These are phyloP conservation scores for Melanotaenia trifasciata DNA, from an alignment of 2,797 vertebrate species.

Conservation along the genomic window DNA sequence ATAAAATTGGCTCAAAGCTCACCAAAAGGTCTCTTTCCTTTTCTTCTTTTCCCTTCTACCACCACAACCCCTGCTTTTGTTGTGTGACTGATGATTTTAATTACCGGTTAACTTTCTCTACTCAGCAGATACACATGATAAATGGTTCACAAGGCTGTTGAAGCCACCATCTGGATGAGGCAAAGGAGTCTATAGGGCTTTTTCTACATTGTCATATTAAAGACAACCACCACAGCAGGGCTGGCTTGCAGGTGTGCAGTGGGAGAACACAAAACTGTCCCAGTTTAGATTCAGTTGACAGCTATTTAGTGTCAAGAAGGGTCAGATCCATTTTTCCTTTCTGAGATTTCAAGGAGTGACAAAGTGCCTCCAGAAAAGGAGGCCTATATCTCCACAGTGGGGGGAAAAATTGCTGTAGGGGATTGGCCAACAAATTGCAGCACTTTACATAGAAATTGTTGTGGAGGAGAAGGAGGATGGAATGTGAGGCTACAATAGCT, in stretches of 20 bases:
- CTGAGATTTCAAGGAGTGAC: conserved; percentile 48
- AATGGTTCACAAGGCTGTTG: conserved; percentile 71
- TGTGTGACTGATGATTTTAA: conserved; percentile 83
- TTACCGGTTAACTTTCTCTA: conserved; percentile 81
- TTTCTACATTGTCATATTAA: conserved; percentile 58
- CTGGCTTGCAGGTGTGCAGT: conserved; percentile 60
- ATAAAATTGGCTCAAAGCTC: conserved; percentile 34
- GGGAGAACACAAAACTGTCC: conserved; percentile 70
- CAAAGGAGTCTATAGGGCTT: conserved; percentile 63
- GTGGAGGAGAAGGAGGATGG: conserved; percentile 31
- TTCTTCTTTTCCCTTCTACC: conserved; percentile 25
- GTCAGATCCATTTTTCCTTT: conserved; percentile 68
- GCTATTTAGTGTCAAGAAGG: conserved; percentile 69
- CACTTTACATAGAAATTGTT: conserved; percentile 68
- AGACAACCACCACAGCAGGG: conserved; percentile 69
- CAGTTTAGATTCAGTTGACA: conserved; percentile 76
- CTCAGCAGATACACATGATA: conserved; percentile 82
- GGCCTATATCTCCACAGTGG: conserved; percentile 30
- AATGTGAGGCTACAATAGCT: conserved; percentile 26
- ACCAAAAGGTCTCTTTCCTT: conserved; percentile 34
- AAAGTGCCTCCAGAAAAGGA: conserved; percentile 39
- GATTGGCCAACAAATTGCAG: conserved; percentile 50
- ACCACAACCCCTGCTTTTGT: conserved; percentile 65
- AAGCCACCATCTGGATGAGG: conserved; percentile 76
- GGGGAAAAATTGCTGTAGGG: conserved; percentile 41